Evolutionary conservation across 2,888 invertebrate genomes (phyloP).

Genomic region (Malacosoma neustria): DNA sequence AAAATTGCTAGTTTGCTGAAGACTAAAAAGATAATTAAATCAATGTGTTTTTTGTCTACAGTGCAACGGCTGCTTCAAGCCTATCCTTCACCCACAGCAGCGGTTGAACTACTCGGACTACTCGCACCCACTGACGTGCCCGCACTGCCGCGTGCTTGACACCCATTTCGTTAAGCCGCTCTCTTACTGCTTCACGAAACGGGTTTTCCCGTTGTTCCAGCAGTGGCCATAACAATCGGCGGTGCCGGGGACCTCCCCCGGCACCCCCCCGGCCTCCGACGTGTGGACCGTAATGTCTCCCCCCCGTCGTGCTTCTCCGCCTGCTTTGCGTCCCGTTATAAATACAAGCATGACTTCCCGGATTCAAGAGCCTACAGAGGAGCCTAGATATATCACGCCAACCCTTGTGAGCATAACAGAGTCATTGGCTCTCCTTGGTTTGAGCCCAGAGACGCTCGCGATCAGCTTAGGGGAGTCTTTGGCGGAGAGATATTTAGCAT

Average conservation of each 20-base stretch:
- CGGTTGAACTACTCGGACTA: slow-evolving; percentile 96
- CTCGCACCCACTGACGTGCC: slow-evolving; percentile 93
- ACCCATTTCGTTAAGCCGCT: slow-evolving; percentile 96
- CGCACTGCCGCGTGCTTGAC: slow-evolving; percentile 92
- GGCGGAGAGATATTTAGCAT: slow-evolving; percentile 54
- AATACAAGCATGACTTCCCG: slow-evolving; percentile 68
- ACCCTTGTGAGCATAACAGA: slow-evolving; percentile 57
- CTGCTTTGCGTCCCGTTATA: slow-evolving; percentile 60
- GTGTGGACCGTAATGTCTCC: slow-evolving; percentile 53
- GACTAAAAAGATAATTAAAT: too few species aligned
- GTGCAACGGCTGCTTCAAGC: slow-evolving; percentile 95
- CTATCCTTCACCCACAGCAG: slow-evolving; percentile 89
- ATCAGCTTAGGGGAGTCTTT: slow-evolving; percentile 65
- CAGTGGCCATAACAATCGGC: slow-evolving; percentile 93
- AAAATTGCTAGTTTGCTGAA: too few species aligned
- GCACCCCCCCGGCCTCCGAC: slow-evolving; percentile 56
- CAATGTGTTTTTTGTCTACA: slow-evolving; percentile 53
- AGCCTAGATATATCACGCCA: slow-evolving; percentile 41
- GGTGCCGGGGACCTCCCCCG: slow-evolving; percentile 77
- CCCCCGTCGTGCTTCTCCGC: slow-evolving; percentile 57
- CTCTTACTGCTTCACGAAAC: slow-evolving; percentile 87
- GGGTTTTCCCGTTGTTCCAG: slow-evolving; percentile 79
- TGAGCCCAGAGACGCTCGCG: slow-evolving; percentile 58
- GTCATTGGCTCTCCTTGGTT: slow-evolving; percentile 55
- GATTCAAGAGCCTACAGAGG: slow-evolving; percentile 32